phyloP scores from a whole-genome alignment of 2,888 invertebrate species.

The Urechis unicinctus region DNA sequence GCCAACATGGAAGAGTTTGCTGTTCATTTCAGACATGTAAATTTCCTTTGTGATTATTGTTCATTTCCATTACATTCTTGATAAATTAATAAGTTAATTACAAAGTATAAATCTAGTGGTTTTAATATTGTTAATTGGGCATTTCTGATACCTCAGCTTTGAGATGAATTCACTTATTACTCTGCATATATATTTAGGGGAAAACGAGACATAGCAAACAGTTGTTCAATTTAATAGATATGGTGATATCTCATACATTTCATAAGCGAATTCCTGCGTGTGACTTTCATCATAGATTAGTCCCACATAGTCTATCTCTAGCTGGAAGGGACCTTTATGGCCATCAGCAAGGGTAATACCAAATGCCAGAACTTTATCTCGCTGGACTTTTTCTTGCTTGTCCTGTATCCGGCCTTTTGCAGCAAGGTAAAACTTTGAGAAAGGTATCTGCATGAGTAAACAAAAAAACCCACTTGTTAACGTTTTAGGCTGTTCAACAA shows the following conservation, averaged over 20 bases:
- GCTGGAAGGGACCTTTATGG: constrained; percentile 73
- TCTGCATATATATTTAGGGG: too few relatives aligned
- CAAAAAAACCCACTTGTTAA: background rate
- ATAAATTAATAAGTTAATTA: too few relatives aligned
- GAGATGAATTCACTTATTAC: too few relatives aligned
- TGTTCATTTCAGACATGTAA: too few relatives aligned
- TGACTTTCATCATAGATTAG: constrained; percentile 74
- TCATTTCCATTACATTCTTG: too few relatives aligned
- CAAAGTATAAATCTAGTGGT: too few relatives aligned
- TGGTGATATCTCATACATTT: constrained; percentile 63
- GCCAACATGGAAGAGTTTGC: too few relatives aligned
- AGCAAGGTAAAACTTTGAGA: constrained; percentile 81
- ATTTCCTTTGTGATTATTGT: too few relatives aligned
- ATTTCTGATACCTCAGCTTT: too few relatives aligned
- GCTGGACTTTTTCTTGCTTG: constrained; percentile 62
- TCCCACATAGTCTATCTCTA: constrained; percentile 91
- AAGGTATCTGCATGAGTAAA: constrained; percentile 71
- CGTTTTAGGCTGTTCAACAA: background rate
- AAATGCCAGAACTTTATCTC: constrained; percentile 64
- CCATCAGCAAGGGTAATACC: constrained; percentile 78
- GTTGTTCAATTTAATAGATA: constrained; percentile 7
- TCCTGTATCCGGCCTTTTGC: constrained; percentile 84
- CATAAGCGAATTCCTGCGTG: constrained; percentile 84
- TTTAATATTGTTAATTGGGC: too few relatives aligned
- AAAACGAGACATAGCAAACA: too few relatives aligned